Conservation (phyloP, 2,797 vertebrate species). For the Ctenosaura bakeri region DNA sequence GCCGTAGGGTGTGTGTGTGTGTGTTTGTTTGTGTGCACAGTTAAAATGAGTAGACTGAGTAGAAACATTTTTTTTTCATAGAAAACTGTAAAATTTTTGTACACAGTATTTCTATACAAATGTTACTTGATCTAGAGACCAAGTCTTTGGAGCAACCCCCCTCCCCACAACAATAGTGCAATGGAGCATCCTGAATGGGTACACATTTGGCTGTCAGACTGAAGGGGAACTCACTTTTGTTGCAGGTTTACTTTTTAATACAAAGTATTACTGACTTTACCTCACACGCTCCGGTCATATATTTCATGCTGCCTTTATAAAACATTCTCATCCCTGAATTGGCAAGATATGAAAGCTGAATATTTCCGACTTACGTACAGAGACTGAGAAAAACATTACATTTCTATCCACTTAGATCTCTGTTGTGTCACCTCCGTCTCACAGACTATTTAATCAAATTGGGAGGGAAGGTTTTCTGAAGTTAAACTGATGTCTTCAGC, state of each 20-base stretch:
- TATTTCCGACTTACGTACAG: not conserved
- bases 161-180: not conserved
- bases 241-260: not conserved
- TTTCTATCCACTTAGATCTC: conserved; percentile 1
- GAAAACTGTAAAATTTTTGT: too few species aligned
- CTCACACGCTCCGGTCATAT: conserved; percentile 3
- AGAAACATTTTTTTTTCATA: too few species aligned
- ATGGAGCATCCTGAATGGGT: not conserved
- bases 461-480: conserved; percentile 11
- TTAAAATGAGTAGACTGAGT: too few species aligned
- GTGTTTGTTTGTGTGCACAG: too few species aligned
- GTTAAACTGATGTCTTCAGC: conserved; percentile 26
- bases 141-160: too few species aligned
- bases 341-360: rapidly evolving
- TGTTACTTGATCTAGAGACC: too few species aligned
- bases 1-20: too few species aligned
- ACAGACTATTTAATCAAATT: conserved; percentile 18
- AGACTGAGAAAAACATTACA: not conserved
- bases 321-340: not conserved
- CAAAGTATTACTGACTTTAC: too few species aligned
- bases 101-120: too few species aligned
- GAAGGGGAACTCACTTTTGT: not conserved
- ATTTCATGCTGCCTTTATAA: not conserved
- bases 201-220: not conserved
- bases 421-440: not conserved